Conservation (phyloP, 2,113 vertebrate species). For the Callipepla squamata region DNA sequence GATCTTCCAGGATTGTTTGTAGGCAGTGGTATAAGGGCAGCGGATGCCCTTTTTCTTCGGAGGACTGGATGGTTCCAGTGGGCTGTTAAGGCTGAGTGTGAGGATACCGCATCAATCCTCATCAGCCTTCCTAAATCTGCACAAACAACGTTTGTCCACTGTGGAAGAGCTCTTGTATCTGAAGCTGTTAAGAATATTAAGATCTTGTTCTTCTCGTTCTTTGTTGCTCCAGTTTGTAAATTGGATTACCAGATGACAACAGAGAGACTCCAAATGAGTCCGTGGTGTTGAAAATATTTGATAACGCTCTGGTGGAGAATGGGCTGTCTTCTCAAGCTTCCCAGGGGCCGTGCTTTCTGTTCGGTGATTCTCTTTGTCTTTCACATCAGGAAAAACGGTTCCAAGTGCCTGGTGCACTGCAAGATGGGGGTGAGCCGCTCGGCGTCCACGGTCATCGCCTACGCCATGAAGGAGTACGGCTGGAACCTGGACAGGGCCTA, state of each 20-base stretch:
- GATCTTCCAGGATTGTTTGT: not conserved
- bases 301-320: not conserved
- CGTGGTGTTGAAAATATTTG: not conserved
- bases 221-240: conserved; percentile 46
- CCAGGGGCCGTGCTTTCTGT: not conserved
- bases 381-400: conserved; percentile 88
- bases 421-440: conserved; percentile 99
- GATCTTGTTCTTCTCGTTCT: not conserved
- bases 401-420: conserved; percentile 97
- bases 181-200: conserved; percentile 9
- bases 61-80: not conserved
- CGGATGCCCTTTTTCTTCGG: not conserved
- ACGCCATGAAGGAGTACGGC: conserved; percentile 98
- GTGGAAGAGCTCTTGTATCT: not conserved
- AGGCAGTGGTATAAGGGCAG: accelerated
- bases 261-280: not conserved
- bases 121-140: not conserved
- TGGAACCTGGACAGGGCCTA: conserved; percentile 95
- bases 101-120: not conserved
- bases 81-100: not conserved
- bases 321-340: not conserved
- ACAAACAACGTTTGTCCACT: not conserved
- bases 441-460: conserved; percentile 95
- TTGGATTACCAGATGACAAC: conserved; percentile 38
- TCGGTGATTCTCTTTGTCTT: not conserved